phyloP scores from a whole-genome alignment of 2,113 vertebrate species.

The Dicaeum eximium region DNA sequence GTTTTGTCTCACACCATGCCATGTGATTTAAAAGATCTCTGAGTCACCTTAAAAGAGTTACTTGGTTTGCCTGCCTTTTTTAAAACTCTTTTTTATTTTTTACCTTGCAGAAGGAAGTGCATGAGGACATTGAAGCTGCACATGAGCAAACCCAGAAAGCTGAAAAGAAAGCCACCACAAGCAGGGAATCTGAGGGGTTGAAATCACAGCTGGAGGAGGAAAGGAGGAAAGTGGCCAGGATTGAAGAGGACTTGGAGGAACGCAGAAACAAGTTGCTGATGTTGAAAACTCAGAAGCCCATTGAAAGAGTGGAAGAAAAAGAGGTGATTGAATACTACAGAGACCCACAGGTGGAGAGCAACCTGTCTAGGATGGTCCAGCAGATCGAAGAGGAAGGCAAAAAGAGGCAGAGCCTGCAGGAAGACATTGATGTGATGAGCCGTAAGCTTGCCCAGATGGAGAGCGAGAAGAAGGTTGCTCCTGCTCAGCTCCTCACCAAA shows the following conservation, averaged over 20 bases:
- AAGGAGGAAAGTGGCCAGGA: conserved; percentile 68
- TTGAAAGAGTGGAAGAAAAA: conserved; percentile 89
- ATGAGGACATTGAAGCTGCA: conserved; percentile 68
- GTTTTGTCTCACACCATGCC: neutral
- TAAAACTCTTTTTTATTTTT: neutral
- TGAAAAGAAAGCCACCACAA: conserved; percentile 54
- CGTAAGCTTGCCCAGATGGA: conserved; percentile 77
- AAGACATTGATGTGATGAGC: conserved; percentile 73
- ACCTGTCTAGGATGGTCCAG: conserved; percentile 63
- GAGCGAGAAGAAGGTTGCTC: conserved; percentile 62
- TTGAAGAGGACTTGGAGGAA: conserved; percentile 74
- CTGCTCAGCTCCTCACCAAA: conserved; percentile 87
- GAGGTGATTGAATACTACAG: conserved; percentile 90
- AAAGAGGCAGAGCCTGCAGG: conserved; percentile 71
- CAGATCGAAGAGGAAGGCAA: conserved; percentile 76
- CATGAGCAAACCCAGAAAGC: conserved; percentile 69
- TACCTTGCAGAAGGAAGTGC: conserved; percentile 80
- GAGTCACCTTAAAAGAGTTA: neutral
- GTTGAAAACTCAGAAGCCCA: conserved; percentile 84
- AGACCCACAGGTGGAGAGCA: conserved; percentile 84
- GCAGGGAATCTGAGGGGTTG: conserved; percentile 67
- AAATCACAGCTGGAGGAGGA: conserved; percentile 80
- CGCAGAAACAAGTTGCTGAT: conserved; percentile 78
- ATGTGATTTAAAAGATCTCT: neutral
- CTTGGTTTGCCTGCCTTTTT: neutral